A percentile compares a stretch with the other conserved stretches of the same genome.
These are phyloP conservation scores for Colossoma macropomum DNA, from an alignment of 2,113 vertebrate genomes.

Conservation along the genomic window DNA sequence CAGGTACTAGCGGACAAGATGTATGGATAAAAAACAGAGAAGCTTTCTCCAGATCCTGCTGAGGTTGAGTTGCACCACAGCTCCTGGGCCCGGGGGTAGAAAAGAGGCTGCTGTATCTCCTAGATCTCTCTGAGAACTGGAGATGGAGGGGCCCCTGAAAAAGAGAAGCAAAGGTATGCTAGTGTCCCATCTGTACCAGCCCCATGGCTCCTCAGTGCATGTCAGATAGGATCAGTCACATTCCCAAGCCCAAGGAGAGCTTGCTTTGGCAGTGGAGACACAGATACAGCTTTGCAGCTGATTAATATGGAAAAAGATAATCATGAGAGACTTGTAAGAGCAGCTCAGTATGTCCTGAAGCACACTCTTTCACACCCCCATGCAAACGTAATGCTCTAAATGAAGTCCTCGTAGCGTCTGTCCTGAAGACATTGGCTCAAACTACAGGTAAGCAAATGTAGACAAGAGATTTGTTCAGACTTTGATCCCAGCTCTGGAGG, in stretches of 20 bases:
- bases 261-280: neutral
- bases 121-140: constrained; percentile 1
- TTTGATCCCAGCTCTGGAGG: constrained; percentile 10
- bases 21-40: constrained; percentile 8
- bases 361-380: neutral
- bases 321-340: neutral
- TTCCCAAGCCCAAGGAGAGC: neutral
- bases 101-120: neutral
- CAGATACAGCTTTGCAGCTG: neutral
- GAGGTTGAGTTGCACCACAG: neutral
- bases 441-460: constrained; percentile 49
- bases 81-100: neutral
- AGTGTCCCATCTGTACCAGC: neutral
- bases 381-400: constrained; percentile 17
- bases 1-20: neutral
- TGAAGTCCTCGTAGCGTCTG: constrained; percentile 20
- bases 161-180: neutral
- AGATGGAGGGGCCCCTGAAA: neutral
- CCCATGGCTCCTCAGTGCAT: neutral
- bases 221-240: constrained; percentile 4
- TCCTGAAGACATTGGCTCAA: constrained; percentile 58
- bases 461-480: constrained; percentile 15
- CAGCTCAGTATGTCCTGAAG: constrained; percentile 12
- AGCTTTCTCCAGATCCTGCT: neutral
- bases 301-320: neutral